These are phyloP conservation scores for Elegia similella DNA, from an alignment of 2,888 invertebrate species.

Conservation along the genomic window DNA sequence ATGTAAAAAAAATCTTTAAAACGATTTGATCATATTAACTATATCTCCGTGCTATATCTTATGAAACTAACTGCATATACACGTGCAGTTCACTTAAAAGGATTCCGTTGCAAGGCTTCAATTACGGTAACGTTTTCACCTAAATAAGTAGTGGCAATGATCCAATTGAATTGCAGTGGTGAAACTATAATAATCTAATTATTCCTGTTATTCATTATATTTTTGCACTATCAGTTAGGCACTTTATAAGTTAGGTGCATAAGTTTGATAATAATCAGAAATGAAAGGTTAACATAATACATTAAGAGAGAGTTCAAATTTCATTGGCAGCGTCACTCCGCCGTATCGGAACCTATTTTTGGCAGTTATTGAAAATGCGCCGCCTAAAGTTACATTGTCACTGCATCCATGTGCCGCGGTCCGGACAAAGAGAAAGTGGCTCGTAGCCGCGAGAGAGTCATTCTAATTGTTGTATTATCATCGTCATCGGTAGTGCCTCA, in stretches of 20 bases:
- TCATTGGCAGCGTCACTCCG: no score
- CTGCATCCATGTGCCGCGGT: slow-evolving; percentile 25
- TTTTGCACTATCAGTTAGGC: no score
- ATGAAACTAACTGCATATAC: background rate
- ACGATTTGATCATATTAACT: no score
- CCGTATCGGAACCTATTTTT: background rate
- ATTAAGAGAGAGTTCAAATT: no score
- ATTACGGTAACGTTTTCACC: slow-evolving; percentile 31
- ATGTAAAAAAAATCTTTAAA: no score
- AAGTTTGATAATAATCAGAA: no score
- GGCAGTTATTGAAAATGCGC: slow-evolving; percentile 2
- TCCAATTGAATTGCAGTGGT: background rate
- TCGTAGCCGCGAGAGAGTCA: slow-evolving; percentile 34
- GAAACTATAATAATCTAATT: background rate
- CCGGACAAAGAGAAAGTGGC: slow-evolving; percentile 35
- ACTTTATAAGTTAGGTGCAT: no score
- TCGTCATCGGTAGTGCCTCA: background rate
- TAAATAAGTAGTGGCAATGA: background rate
- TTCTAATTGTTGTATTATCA: slow-evolving; percentile 19
- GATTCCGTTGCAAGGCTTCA: slow-evolving; percentile 63
- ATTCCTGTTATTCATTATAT: background rate
- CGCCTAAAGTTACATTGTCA: slow-evolving; percentile 20
- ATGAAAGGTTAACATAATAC: no score
- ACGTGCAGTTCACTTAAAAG: slow-evolving; percentile 43
- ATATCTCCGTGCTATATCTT: no score